Evolutionary conservation across 2,113 vertebrate genomes (phyloP).

Genomic region (Poecilia latipinna): DNA sequence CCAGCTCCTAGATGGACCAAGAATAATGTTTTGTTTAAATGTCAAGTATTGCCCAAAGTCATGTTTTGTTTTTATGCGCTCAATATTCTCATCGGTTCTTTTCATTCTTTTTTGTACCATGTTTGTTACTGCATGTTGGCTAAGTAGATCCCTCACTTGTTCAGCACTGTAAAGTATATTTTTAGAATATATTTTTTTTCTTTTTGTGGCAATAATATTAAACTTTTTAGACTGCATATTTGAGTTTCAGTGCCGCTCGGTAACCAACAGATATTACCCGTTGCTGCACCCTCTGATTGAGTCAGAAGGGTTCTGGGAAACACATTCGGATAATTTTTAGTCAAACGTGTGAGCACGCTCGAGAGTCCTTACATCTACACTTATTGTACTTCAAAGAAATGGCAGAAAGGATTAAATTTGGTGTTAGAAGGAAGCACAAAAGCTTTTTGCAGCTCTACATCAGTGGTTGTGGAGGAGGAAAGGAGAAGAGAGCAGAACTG

Average conservation of each 20-base stretch:
- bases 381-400: constrained; percentile 65
- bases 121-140: constrained; percentile 5
- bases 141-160: constrained; percentile 29
- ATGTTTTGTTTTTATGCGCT: not conserved
- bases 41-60: too few species aligned
- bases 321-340: constrained; percentile 43
- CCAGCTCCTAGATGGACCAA: too few species aligned
- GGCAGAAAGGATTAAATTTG: constrained; percentile 61
- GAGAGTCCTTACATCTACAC: constrained; percentile 51
- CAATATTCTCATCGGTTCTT: not conserved
- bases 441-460: constrained; percentile 15
- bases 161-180: constrained; percentile 36
- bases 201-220: constrained; percentile 41
- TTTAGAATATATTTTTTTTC: constrained; percentile 29
- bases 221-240: constrained; percentile 59
- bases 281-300: constrained; percentile 3
- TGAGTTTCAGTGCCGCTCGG: constrained; percentile 39
- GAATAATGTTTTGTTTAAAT: not conserved
- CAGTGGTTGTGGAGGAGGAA: constrained; percentile 13
- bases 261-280: constrained; percentile 61
- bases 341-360: constrained; percentile 53
- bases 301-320: constrained; percentile 1
- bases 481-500: constrained; percentile 15
- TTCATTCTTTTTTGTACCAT: not conserved
- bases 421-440: constrained; percentile 19